Evolutionary conservation across 2,797 vertebrate genomes (phyloP).

Genomic region (Netta rufina): DNA sequence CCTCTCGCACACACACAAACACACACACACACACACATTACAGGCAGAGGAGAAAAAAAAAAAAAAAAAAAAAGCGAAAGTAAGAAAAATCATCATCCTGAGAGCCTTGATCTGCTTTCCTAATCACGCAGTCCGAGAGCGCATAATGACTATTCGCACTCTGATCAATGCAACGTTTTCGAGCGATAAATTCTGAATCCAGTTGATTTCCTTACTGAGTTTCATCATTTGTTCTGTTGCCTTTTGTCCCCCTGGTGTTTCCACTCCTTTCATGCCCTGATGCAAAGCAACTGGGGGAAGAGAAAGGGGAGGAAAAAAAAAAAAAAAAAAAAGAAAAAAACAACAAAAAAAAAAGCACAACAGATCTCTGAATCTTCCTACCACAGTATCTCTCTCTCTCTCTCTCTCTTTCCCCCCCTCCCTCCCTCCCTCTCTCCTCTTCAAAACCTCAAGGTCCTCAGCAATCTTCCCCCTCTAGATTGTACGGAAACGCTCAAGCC

Average conservation of each 20-base stretch:
- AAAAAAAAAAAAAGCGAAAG: not conserved
- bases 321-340: not conserved
- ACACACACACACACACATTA: not conserved
- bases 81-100: constrained; percentile 54
- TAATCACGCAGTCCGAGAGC: constrained; percentile 60
- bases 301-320: constrained; percentile 52
- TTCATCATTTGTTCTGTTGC: constrained; percentile 74
- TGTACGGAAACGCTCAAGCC: constrained; percentile 71
- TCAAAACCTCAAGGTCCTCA: constrained; percentile 68
- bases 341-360: not conserved
- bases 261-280: constrained; percentile 72
- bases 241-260: constrained; percentile 70
- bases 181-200: constrained; percentile 71
- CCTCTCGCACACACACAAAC: not conserved
- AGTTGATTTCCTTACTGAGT: constrained; percentile 77
- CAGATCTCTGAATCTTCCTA: constrained; percentile 64
- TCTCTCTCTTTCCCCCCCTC: constrained; percentile 12
- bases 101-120: constrained; percentile 59
- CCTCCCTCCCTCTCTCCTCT: constrained; percentile 38
- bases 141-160: constrained; percentile 42
- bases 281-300: constrained; percentile 69
- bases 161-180: constrained; percentile 68
- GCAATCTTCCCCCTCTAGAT: constrained; percentile 76
- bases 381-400: constrained; percentile 28
- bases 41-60: not conserved